phyloP scores from a whole-genome alignment of 2,797 vertebrate genomes.

The Pseudomugil gertrudae region DNA sequence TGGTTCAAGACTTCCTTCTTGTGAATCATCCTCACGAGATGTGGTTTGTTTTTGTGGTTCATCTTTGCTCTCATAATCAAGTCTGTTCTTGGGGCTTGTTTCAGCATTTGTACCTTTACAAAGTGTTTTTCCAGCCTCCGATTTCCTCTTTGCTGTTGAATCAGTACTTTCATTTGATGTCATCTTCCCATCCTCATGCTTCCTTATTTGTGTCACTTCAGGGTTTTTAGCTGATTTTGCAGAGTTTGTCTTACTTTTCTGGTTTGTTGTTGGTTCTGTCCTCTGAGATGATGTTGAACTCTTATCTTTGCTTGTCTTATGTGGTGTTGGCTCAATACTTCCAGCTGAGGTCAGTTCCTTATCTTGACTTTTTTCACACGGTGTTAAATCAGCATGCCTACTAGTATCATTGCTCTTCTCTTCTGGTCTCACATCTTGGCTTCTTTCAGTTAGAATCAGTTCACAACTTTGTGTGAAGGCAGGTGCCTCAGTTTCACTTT shows the following conservation, averaged over 20 bases:
- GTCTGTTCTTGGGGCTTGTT: neutral
- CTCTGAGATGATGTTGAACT: neutral
- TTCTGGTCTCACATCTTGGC: neutral
- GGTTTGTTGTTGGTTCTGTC: neutral
- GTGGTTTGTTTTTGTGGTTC: neutral
- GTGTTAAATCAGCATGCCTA: neutral
- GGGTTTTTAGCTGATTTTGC: neutral
- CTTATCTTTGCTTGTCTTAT: neutral
- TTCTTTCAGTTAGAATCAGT: neutral
- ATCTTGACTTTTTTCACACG: neutral
- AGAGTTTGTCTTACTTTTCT: neutral
- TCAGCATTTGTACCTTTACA: neutral
- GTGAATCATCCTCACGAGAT: neutral
- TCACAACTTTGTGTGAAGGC: neutral
- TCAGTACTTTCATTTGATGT: neutral
- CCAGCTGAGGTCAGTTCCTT: neutral
- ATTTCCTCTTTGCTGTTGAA: neutral
- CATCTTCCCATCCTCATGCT: fast-evolving
- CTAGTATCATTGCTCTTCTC: neutral
- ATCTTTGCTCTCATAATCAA: neutral
- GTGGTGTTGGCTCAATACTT: neutral
- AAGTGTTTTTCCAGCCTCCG: neutral
- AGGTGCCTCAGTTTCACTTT: neutral
- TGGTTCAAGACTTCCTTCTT: neutral
- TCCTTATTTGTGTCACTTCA: neutral